phyloP scores from a whole-genome alignment of 2,797 vertebrate genomes.

The Onychomys leucogaster region DNA sequence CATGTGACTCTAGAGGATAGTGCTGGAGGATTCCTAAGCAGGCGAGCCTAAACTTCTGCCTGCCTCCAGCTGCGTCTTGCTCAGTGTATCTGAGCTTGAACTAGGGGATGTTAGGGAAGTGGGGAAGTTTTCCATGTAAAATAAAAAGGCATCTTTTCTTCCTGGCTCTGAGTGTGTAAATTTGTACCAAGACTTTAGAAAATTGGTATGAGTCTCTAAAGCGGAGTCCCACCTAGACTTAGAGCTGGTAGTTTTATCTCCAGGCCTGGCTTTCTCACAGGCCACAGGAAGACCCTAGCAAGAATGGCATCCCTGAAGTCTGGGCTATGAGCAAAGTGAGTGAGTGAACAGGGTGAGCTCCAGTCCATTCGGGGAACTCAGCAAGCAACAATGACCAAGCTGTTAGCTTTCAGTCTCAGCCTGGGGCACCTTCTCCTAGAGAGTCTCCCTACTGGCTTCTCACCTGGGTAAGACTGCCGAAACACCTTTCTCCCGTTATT shows the following conservation, averaged over 20 bases:
- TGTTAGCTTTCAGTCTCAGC: neutral
- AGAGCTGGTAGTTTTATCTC: neutral
- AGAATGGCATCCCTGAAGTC: neutral
- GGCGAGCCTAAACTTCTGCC: neutral
- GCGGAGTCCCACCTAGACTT: neutral
- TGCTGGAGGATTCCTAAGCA: neutral
- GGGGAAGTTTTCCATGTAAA: constrained; percentile 55
- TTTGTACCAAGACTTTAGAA: constrained; percentile 21
- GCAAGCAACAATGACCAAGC: constrained; percentile 19
- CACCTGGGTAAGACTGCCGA: neutral
- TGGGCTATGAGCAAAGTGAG: neutral
- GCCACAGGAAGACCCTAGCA: neutral
- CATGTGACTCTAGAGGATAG: neutral
- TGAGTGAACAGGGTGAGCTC: neutral
- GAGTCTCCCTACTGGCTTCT: neutral
- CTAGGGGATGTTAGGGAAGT: neutral
- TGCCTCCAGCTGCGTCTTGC: neutral
- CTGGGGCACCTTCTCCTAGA: neutral
- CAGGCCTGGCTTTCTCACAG: neutral
- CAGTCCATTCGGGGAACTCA: neutral
- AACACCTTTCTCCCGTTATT: neutral
- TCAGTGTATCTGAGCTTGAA: neutral
- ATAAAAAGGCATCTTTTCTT: constrained; percentile 69
- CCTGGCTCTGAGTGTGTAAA: constrained; percentile 52
- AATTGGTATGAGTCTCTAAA: constrained; percentile 43